Evolutionary conservation across 1,140 invertebrate species (phyloP).

Genomic region (Trichonephila clavata): DNA sequence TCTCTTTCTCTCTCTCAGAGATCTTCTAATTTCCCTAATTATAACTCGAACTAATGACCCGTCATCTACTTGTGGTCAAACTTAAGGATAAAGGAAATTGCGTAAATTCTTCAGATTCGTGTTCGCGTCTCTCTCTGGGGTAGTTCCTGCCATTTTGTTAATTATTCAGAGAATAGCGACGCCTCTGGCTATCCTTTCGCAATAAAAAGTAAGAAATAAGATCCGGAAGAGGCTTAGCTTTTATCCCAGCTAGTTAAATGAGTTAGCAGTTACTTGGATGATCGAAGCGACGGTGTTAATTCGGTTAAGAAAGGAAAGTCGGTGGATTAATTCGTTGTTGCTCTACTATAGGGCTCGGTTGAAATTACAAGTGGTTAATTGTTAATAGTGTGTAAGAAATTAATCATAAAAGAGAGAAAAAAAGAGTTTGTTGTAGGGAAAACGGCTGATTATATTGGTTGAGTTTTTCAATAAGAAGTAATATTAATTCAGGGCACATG

Average conservation of each 20-base stretch:
- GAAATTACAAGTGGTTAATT: not conserved
- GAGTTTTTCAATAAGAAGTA: too few species aligned
- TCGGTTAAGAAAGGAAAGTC: not conserved
- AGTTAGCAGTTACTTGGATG: not conserved
- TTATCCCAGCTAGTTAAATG: not conserved
- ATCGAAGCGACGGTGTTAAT: not conserved
- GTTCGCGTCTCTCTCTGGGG: not conserved
- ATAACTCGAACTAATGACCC: not conserved
- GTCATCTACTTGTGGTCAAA: not conserved
- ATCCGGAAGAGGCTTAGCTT: not conserved
- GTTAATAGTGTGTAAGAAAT: not conserved
- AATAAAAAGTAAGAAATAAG: not conserved
- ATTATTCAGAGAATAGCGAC: not conserved
- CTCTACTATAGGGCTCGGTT: not conserved
- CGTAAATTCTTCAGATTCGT: not conserved
- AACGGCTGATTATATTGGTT: too few species aligned
- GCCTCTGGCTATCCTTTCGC: not conserved
- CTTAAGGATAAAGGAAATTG: not conserved
- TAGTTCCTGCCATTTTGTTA: not conserved
- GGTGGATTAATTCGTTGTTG: slow-evolving; percentile 21
- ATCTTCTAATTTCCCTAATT: not conserved
- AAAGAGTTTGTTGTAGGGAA: too few species aligned
- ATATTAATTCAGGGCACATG: too few species aligned
- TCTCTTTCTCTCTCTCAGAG: too few species aligned
- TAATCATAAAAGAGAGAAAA: too few species aligned